phyloP scores from a whole-genome alignment of 2,113 vertebrate species.

The Phoenicopterus ruber region DNA sequence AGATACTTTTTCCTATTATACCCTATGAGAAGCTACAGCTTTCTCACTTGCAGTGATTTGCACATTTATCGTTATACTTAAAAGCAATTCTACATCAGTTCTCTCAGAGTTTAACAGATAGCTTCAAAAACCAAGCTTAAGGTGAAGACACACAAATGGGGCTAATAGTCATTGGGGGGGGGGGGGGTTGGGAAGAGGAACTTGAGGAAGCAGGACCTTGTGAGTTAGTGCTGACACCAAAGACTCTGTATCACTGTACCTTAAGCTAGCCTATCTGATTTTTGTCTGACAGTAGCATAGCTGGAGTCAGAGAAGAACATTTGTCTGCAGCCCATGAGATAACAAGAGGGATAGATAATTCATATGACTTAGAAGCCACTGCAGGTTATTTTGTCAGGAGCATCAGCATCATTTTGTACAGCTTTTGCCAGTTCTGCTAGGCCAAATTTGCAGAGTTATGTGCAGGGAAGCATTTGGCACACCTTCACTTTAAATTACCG shows the following conservation, averaged over 20 bases:
- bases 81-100: neutral
- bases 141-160: neutral
- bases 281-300: neutral
- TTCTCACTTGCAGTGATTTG: neutral
- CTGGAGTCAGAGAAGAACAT: neutral
- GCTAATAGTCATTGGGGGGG: rapidly evolving
- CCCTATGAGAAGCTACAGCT: rapidly evolving
- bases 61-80: neutral
- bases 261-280: neutral
- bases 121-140: rapidly evolving
- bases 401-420: neutral
- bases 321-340: neutral
- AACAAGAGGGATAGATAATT: neutral
- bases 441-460: neutral
- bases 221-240: neutral
- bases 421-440: neutral
- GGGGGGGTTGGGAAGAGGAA: neutral
- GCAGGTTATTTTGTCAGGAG: conserved; percentile 2
- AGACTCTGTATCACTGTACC: neutral
- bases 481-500: neutral
- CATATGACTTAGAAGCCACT: neutral
- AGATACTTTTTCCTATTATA: neutral
- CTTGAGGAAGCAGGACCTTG: neutral
- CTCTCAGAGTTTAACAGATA: neutral
- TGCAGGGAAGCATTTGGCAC: neutral